Conservation (phyloP, 2,797 vertebrate genomes). For the Platyrinchus mystaceus region DNA sequence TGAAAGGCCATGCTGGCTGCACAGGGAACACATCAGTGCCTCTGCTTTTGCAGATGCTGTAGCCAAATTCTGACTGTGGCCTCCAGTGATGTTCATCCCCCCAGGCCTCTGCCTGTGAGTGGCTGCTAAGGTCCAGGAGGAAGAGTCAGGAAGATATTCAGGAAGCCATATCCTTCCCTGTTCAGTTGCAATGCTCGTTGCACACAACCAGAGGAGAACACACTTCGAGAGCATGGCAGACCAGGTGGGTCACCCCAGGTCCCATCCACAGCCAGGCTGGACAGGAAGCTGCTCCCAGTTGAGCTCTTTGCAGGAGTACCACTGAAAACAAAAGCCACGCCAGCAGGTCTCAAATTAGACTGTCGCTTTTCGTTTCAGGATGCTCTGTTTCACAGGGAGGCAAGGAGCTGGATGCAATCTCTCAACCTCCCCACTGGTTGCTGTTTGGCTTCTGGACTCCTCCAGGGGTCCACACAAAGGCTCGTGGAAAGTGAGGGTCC, state of each 20-base stretch:
- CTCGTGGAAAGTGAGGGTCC: background rate
- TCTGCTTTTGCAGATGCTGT: background rate
- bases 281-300: background rate
- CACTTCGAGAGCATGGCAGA: background rate
- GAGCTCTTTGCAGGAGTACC: background rate
- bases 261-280: background rate
- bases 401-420: background rate
- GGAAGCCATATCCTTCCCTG: background rate
- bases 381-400: background rate
- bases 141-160: background rate
- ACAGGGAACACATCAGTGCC: background rate
- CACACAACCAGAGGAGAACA: background rate
- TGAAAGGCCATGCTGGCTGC: background rate
- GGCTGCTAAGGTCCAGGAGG: background rate
- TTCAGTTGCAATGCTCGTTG: background rate
- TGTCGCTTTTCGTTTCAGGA: background rate
- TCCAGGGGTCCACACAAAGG: constrained; percentile 12
- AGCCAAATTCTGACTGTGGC: background rate
- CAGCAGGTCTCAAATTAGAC: background rate
- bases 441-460: background rate
- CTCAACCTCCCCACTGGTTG: background rate
- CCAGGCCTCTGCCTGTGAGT: background rate
- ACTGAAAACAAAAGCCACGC: background rate
- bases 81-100: background rate
- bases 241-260: background rate